Conservation (phyloP, 2,797 vertebrate genomes). For the Phaenicophaeus curvirostris region DNA sequence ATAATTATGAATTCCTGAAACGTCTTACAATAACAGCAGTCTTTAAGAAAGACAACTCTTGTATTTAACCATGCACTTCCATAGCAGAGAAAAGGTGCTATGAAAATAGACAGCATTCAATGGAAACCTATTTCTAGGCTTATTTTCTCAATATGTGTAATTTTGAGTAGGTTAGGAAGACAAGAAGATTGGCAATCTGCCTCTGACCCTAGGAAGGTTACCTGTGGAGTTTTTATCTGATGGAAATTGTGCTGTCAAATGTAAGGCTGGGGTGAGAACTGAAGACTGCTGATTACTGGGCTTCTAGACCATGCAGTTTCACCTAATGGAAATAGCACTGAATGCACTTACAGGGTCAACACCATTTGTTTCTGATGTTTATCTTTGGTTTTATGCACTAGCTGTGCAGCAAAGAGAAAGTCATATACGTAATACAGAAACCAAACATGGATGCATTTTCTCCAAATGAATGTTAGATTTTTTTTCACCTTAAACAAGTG, state of each 20-base stretch:
- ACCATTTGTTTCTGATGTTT: background rate
- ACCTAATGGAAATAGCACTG: background rate
- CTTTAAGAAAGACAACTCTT: background rate
- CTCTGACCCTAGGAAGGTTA: background rate
- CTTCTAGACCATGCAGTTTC: background rate
- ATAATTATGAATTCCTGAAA: background rate
- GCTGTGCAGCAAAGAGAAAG: background rate
- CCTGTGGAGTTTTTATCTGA: background rate
- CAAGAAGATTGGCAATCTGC: background rate
- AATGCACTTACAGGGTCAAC: background rate
- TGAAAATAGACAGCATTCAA: background rate
- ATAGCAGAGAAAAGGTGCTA: background rate
- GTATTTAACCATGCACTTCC: background rate
- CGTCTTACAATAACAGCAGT: background rate
- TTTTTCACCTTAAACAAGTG: slow-evolving; percentile 26
- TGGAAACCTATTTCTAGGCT: background rate
- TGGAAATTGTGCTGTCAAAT: background rate
- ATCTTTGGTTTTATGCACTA: background rate
- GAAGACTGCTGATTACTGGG: background rate
- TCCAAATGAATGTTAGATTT: background rate
- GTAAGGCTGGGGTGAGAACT: background rate
- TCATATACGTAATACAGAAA: slow-evolving; percentile 35
- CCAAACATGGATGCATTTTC: background rate
- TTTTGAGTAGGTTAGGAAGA: background rate
- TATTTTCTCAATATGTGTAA: background rate